A percentile compares a stretch with the other conserved stretches of the same genome.
These are phyloP conservation scores for Mellilla xanthometata DNA, from an alignment of 2,888 invertebrate genomes.

Conservation along the genomic window DNA sequence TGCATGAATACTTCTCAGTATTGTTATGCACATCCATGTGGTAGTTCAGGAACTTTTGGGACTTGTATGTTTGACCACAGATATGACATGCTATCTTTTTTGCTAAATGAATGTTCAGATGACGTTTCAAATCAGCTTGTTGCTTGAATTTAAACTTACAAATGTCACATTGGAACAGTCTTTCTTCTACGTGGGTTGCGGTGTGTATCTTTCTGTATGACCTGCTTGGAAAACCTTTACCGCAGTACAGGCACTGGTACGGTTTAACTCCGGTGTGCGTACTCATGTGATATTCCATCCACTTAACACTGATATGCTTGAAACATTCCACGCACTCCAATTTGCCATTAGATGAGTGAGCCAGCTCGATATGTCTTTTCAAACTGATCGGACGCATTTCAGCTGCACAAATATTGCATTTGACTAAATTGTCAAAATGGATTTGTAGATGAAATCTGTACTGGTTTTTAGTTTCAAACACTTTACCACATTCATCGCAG, in stretches of 20 bases:
- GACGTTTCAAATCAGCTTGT: slow-evolving; percentile 10
- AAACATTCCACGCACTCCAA: background rate
- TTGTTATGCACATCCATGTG: slow-evolving; percentile 36
- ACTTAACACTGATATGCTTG: background rate
- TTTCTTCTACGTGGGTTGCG: slow-evolving; percentile 30
- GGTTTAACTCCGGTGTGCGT: slow-evolving; percentile 39
- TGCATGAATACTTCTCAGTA: slow-evolving; percentile 27
- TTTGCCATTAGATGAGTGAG: too few species aligned
- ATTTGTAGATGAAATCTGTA: background rate
- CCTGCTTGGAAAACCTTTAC: slow-evolving; percentile 30
- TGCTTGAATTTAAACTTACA: slow-evolving; percentile 29
- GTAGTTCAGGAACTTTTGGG: slow-evolving; percentile 4
- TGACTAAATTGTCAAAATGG: background rate
- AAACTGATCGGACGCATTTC: background rate
- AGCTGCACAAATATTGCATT: background rate
- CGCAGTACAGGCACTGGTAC: slow-evolving; percentile 44
- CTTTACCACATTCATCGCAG: slow-evolving; percentile 36
- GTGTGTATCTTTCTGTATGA: slow-evolving; percentile 25
- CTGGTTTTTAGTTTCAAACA: background rate
- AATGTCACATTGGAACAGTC: slow-evolving; percentile 23
- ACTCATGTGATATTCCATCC: slow-evolving; percentile 31
- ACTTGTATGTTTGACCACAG: slow-evolving; percentile 33
- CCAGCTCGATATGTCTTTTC: background rate
- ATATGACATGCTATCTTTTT: slow-evolving; percentile 29
- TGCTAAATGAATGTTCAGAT: slow-evolving; percentile 24